A percentile compares a stretch with the other conserved stretches of the same genome.
Conservation (phyloP, 2,113 vertebrate genomes). For the Brachionichthys hirsutus region DNA sequence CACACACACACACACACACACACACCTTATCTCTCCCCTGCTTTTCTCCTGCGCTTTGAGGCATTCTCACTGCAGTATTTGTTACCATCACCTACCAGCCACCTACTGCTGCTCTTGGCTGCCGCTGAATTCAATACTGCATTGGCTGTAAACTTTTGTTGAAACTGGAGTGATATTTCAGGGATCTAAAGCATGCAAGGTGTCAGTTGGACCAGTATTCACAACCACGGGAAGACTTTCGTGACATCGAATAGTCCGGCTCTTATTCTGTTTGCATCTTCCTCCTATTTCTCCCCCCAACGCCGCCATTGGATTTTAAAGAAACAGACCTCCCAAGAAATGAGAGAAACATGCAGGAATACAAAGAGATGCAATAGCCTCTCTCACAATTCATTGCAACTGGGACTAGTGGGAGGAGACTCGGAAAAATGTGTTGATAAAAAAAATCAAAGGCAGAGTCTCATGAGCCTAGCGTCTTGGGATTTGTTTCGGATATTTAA, state of each 20-base stretch:
- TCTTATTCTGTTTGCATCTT: constrained; percentile 12
- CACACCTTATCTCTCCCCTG: constrained; percentile 42
- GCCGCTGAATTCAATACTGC: constrained; percentile 43
- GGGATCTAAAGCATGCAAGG: constrained; percentile 43
- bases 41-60: constrained; percentile 42
- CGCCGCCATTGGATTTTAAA: constrained; percentile 13
- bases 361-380: background rate
- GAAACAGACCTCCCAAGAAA: constrained; percentile 6
- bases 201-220: constrained; percentile 31
- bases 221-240: background rate
- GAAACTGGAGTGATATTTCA: constrained; percentile 47
- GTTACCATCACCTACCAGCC: constrained; percentile 52
- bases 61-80: constrained; percentile 47
- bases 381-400: too few relatives aligned
- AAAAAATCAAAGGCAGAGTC: too few relatives aligned
- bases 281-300: constrained; percentile 31
- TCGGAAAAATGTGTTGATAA: too few relatives aligned
- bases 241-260: background rate
- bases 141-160: constrained; percentile 30
- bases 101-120: constrained; percentile 55
- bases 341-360: constrained; percentile 1
- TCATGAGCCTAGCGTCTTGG: too few relatives aligned
- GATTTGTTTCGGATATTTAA: too few relatives aligned
- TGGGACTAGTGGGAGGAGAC: too few relatives aligned
- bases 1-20: constrained; percentile 42